Percentiles rank a stretch among this genome's conserved stretches.
Conservation (phyloP, 2,797 vertebrate species). For the Oreonectes daqikongensis region DNA sequence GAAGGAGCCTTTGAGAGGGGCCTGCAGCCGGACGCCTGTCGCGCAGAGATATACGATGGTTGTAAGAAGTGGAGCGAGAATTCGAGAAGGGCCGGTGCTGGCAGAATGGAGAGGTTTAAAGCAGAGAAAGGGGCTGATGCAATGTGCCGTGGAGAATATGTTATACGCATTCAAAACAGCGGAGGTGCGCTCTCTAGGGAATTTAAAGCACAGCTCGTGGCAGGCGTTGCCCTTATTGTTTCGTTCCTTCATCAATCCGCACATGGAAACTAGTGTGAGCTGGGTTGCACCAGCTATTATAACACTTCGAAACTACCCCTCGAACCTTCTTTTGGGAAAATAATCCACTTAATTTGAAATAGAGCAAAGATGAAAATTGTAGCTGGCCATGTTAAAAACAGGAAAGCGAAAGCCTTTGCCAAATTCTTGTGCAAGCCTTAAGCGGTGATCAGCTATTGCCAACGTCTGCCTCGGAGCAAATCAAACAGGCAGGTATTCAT, state of each 20-base stretch:
- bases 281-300: neutral
- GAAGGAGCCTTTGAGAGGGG: slow-evolving; percentile 26
- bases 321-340: neutral
- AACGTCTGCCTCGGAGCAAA: neutral
- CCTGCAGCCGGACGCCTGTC: slow-evolving; percentile 30
- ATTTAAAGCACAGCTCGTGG: slow-evolving; percentile 1
- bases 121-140: slow-evolving; percentile 23
- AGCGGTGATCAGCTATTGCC: neutral
- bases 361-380: neutral
- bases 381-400: neutral
- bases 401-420: neutral
- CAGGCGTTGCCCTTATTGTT: slow-evolving; percentile 10
- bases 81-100: slow-evolving; percentile 5
- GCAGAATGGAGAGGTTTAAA: slow-evolving; percentile 1
- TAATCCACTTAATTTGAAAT: neutral
- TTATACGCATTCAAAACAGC: neutral
- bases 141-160: slow-evolving; percentile 19
- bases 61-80: slow-evolving; percentile 6
- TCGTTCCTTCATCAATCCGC: neutral
- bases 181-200: slow-evolving; percentile 24
- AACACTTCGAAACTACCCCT: neutral
- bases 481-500: neutral
- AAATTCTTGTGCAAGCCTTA: neutral
- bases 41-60: slow-evolving; percentile 37
- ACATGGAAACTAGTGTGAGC: neutral